phyloP scores from a whole-genome alignment of 2,113 vertebrate species.

The Carassius carassius region DNA sequence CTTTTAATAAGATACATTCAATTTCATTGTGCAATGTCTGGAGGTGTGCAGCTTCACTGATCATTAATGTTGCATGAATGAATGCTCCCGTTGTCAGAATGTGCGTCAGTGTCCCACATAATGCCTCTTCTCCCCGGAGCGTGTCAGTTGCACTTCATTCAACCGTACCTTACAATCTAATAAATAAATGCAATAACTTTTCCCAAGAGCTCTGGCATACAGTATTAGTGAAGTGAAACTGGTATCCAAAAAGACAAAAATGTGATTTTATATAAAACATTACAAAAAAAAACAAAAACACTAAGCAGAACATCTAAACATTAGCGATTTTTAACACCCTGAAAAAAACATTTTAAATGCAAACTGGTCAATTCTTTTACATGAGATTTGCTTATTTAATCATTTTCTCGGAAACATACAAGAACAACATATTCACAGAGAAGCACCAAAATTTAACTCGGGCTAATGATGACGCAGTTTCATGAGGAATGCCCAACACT shows the following conservation, averaged over 20 bases:
- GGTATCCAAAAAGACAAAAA: slow-evolving; percentile 59
- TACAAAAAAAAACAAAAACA: slow-evolving; percentile 42
- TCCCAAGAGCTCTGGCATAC: slow-evolving; percentile 65
- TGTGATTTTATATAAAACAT: slow-evolving; percentile 68
- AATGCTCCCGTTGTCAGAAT: slow-evolving; percentile 66
- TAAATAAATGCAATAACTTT: slow-evolving; percentile 76
- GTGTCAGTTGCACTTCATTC: slow-evolving; percentile 76
- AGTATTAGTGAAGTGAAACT: slow-evolving; percentile 68
- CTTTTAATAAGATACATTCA: slow-evolving; percentile 84
- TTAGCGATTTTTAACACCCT: slow-evolving; percentile 70
- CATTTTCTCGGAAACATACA: slow-evolving; percentile 62
- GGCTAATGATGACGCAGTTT: slow-evolving; percentile 52
- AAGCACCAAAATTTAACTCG: slow-evolving; percentile 66
- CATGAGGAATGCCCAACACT: slow-evolving; percentile 55
- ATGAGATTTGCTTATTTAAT: slow-evolving; percentile 63
- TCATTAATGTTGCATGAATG: slow-evolving; percentile 62
- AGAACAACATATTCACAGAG: slow-evolving; percentile 67
- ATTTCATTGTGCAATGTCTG: slow-evolving; percentile 80
- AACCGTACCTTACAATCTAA: slow-evolving; percentile 75
- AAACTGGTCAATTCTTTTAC: slow-evolving; percentile 62
- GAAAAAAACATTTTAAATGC: slow-evolving; percentile 70
- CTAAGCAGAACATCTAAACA: slow-evolving; percentile 55
- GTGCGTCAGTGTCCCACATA: slow-evolving; percentile 59
- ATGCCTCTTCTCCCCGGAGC: slow-evolving; percentile 50
- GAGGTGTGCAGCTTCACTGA: slow-evolving; percentile 67